Conservation (phyloP, 2,113 vertebrate species). For the Paramormyrops kingsleyae region DNA sequence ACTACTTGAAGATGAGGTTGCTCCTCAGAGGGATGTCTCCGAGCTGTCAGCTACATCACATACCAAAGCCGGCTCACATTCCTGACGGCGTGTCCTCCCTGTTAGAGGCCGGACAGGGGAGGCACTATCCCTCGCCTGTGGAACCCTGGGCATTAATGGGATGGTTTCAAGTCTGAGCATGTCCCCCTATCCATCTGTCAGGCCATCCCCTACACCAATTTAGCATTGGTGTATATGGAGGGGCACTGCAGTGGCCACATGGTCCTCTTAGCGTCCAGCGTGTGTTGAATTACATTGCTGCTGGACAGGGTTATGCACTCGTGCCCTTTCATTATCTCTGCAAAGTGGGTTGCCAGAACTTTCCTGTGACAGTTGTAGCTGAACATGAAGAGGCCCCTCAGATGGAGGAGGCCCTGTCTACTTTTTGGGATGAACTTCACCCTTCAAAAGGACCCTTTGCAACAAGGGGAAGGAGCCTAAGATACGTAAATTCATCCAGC, state of each 20-base stretch:
- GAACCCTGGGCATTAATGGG: not conserved
- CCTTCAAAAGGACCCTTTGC: not conserved
- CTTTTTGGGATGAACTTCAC: not conserved
- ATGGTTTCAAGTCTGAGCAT: not conserved
- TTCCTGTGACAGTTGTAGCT: not conserved
- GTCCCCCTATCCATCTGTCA: not conserved
- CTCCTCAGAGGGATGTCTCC: constrained; percentile 6
- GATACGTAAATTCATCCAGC: not conserved
- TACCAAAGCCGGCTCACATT: not conserved
- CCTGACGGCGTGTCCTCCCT: not conserved
- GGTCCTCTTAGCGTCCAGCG: not conserved
- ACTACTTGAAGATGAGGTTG: not conserved
- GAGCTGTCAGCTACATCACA: constrained; percentile 20
- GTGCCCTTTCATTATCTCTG: not conserved
- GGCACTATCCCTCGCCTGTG: not conserved
- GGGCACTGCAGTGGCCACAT: not conserved
- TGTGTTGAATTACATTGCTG: not conserved
- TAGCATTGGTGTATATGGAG: not conserved
- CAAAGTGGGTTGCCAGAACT: not conserved
- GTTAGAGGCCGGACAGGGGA: not conserved
- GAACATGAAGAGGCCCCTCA: not conserved
- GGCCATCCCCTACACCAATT: not conserved
- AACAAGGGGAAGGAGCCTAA: not conserved
- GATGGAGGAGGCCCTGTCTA: not conserved
- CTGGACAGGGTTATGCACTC: not conserved